Evolutionary conservation across 1,140 invertebrate species (phyloP), one percentile per base, ranked within the genome.

Genomic region (Eupristina koningsbergeri): DNA sequence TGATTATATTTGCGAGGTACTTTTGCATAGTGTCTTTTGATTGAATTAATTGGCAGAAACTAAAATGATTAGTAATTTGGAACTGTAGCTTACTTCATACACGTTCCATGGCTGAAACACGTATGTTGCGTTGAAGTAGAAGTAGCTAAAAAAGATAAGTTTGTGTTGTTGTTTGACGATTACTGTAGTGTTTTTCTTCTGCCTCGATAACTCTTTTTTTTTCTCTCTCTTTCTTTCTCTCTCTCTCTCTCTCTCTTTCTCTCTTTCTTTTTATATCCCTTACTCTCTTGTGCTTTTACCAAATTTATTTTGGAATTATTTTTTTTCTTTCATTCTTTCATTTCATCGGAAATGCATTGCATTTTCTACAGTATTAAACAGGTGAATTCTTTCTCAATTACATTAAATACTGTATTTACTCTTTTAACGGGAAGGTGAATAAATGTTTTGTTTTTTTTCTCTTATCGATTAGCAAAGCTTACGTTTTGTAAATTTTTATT

Each of bases 121-220:
- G 22, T 15, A 7, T 39, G 15, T 26, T 39, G 39, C 22, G 41
- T 41, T 36, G 41, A 17, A 41, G 67, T 71, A 71, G 67, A 71
- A 71, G 26, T 19, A 71, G 67, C 67, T 71, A 31, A 9, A 71
- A 71, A 29, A 76, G 74, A 19, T 31, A 61, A 77, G 75, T 81
- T 22, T 73, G 11, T 63, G 34, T 31, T 71, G 36, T 71, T 71
- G 0, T 71, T 67, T 71, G 41, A 71, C 67, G 39, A 41, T 71
- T 71, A 41, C 67, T n/a, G 39, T 71, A 41, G 41, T 45, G 11
- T 45, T 5, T 45, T 11, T 45, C 41, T 45, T 45, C 41, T 45
- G 41, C 41, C 41, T 45, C 41, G 41, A 45, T 45, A 11, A n/a
- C n/a, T n/a, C n/a, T n/a, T n/a, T n/a, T n/a, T n/a, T n/a, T 61